Percentiles rank a stretch among this genome's conserved stretches.
Conservation (phyloP, 2,113 vertebrate genomes). For the Phalacrocorax carbo region DNA sequence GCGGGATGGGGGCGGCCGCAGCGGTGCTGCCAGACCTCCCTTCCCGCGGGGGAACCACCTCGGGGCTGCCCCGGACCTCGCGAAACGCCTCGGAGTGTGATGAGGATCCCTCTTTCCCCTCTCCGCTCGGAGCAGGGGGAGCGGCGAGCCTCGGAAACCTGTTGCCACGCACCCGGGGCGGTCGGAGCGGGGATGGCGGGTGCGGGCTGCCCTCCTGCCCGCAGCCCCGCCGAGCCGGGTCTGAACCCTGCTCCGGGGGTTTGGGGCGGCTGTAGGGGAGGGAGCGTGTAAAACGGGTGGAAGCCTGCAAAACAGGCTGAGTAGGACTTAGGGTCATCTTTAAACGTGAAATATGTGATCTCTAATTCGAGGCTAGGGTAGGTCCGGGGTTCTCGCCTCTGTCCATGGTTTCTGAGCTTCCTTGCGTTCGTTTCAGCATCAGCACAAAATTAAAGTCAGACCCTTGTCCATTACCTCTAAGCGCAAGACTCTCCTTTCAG, state of each 20-base stretch:
- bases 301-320: background rate
- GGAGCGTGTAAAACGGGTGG: fast-evolving
- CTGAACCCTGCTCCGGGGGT: background rate
- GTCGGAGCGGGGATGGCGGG: no score
- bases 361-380: background rate
- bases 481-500: background rate
- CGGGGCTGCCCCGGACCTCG: no score
- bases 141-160: background rate
- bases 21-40: background rate
- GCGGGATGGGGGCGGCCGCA: background rate
- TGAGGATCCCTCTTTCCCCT: no score
- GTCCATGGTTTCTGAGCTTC: background rate
- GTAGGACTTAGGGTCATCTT: fast-evolving
- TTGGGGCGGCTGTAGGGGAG: background rate
- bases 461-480: fast-evolving
- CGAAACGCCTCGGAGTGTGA: no score
- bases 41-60: background rate
- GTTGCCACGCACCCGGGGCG: background rate
- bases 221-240: no score
- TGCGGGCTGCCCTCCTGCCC: no score
- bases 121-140: no score
- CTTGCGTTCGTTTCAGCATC: background rate
- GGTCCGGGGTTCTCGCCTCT: background rate
- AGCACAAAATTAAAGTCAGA: background rate
- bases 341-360: fast-evolving